Base-by-base conservation (phyloP, 2,888 invertebrate species). In the Arrhopalites spinosus region DNA sequence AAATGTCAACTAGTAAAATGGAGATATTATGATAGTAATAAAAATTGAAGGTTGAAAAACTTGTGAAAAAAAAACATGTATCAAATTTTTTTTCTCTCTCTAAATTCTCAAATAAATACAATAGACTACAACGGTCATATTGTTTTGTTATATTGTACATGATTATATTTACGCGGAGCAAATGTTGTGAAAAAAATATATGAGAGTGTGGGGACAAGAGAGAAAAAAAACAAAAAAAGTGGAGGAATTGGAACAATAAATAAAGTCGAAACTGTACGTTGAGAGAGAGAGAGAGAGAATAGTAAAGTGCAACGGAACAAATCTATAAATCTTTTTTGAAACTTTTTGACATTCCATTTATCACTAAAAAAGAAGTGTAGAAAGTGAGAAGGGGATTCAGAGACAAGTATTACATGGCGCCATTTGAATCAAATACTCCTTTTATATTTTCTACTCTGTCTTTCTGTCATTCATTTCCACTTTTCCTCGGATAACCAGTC, bases 271-370 rank as follows among this genome's bases (percentile, higher is more conserved):
- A 25, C 45, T 53, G n/a, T 50, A 25, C 67, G n/a, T 43, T 29
- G 70, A 11, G 50, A 68, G n/a, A 47, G 59, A 2, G 25, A 47
- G 47, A 47, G 25, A 27, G 45, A 71, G 56, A 56, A 30, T 71
- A 59, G 59, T 71, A 61, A 29, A 71, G 59, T 20, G 71, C 56
- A 59, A 71, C 3, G 59, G 71, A 71, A 53, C 59, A 71, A 71
- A 71, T 71, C 71, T 71, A 71, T 71, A 71, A 71, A 71, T 71
- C 71, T 71, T 71, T 59, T 59, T 71, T 59, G 71, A 59, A 71
- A 59, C 71, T 71, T 71, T 71, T 59, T 71, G 71, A 71, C 71
- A 71, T 59, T 71, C 53, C 59, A 71, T 71, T 71, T 71, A 71
- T 71, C 71, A 71, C 59, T 5, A 59, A 23, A 25, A 27, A 15